Evolutionary conservation across 2,113 vertebrate species (phyloP).

Genomic region (Crotalus helleri): DNA sequence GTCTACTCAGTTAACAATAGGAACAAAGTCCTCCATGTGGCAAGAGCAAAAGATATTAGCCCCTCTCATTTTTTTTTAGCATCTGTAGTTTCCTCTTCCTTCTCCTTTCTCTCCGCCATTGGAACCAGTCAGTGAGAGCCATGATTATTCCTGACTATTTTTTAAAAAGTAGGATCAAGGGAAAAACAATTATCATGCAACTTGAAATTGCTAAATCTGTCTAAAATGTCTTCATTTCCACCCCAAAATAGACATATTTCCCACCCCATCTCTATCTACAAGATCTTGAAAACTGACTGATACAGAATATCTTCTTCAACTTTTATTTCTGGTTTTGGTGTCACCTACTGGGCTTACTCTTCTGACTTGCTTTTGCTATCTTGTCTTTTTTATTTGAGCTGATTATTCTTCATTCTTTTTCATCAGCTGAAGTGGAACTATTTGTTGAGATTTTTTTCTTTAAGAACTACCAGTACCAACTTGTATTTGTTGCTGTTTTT

Average conservation of each 20-base stretch:
- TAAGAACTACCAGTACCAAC: not conserved
- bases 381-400: not conserved
- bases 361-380: not conserved
- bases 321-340: not conserved
- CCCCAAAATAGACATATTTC: not conserved
- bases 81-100: not conserved
- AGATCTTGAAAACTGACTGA: not conserved
- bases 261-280: not conserved
- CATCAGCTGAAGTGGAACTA: not conserved
- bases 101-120: not conserved
- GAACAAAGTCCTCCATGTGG: not conserved
- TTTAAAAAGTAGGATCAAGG: not conserved
- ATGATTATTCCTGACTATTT: not conserved
- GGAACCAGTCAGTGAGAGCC: not conserved
- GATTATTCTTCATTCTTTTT: not conserved
- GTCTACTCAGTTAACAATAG: not conserved
- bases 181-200: not conserved
- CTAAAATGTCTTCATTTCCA: not conserved
- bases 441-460: not conserved
- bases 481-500: not conserved
- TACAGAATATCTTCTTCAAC: not conserved
- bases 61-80: not conserved
- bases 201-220: not conserved
- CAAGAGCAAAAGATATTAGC: not conserved
- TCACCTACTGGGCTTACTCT: not conserved